Evolutionary conservation across 1,140 invertebrate species (phyloP).

Genomic region (Ceratitis capitata): DNA sequence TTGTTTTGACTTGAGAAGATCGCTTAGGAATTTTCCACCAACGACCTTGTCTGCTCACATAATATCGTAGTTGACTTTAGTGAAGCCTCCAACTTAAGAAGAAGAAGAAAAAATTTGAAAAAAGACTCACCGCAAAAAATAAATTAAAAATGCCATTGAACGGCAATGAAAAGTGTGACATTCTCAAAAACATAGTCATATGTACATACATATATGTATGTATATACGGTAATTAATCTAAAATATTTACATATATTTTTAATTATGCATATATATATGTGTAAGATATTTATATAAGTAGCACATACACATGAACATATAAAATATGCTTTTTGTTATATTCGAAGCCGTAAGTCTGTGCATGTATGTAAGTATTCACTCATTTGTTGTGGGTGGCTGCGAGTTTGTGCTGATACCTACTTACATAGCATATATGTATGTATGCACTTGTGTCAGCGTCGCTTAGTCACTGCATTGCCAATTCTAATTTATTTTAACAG

Average conservation of each 20-base stretch:
- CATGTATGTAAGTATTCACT: neutral
- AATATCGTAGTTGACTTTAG: neutral
- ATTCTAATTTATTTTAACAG: constrained; percentile 12
- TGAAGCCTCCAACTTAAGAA: no score
- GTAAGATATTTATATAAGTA: neutral
- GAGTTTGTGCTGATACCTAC: neutral
- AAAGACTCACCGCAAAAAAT: neutral
- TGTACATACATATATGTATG: neutral
- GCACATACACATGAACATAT: neutral
- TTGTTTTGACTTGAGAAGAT: neutral
- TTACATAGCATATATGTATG: no score
- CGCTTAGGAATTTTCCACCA: neutral
- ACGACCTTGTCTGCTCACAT: neutral
- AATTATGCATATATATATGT: neutral
- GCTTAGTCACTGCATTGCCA: constrained; percentile 9
- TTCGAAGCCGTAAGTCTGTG: neutral
- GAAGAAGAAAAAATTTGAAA: no score
- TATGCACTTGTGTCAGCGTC: neutral
- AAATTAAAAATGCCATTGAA: neutral
- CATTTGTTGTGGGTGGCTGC: neutral
- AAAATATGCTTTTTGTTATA: no score
- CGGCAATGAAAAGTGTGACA: neutral
- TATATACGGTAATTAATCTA: no score
- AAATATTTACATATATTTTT: no score
- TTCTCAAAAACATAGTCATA: neutral